Conservation (phyloP, 2,113 vertebrate genomes). For the Podarcis muralis region DNA sequence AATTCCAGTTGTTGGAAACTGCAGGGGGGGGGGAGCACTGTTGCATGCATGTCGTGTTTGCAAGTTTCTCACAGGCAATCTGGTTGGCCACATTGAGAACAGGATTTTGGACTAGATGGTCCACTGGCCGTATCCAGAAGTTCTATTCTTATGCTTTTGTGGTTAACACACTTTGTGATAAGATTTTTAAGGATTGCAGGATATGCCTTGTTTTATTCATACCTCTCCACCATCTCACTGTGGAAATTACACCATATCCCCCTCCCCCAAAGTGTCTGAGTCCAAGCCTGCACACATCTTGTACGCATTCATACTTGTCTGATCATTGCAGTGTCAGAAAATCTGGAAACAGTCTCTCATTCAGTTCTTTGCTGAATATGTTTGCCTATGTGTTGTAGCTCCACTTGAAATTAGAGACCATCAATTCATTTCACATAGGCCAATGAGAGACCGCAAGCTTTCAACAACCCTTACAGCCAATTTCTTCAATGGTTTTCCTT, state of each 20-base stretch:
- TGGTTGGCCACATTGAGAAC: too few species aligned
- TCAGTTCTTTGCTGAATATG: not conserved
- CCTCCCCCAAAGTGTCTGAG: not conserved
- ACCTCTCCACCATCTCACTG: not conserved
- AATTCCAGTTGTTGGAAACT: too few species aligned
- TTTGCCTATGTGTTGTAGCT: not conserved
- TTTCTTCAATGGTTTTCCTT: slow-evolving; percentile 16
- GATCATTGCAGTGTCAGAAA: not conserved
- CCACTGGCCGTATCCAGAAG: too few species aligned
- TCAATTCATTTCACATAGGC: slow-evolving; percentile 3
- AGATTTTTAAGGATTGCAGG: not conserved
- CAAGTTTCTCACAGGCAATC: too few species aligned
- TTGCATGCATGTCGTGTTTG: too few species aligned
- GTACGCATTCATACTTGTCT: not conserved
- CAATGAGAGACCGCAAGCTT: slow-evolving; percentile 11
- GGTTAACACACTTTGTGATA: too few species aligned
- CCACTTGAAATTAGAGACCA: not conserved
- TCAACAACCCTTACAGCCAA: slow-evolving; percentile 40
- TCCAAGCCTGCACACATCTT: not conserved
- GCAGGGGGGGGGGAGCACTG: too few species aligned
- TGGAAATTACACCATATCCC: not conserved
- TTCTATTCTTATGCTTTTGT: too few species aligned
- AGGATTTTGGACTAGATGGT: too few species aligned
- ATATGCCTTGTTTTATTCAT: not conserved
- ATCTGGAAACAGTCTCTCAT: slow-evolving; percentile 22